These are phyloP conservation scores for Anneissia japonica DNA, from an alignment of 35 echinoderm and acorn worm species.

Conservation along the genomic window DNA sequence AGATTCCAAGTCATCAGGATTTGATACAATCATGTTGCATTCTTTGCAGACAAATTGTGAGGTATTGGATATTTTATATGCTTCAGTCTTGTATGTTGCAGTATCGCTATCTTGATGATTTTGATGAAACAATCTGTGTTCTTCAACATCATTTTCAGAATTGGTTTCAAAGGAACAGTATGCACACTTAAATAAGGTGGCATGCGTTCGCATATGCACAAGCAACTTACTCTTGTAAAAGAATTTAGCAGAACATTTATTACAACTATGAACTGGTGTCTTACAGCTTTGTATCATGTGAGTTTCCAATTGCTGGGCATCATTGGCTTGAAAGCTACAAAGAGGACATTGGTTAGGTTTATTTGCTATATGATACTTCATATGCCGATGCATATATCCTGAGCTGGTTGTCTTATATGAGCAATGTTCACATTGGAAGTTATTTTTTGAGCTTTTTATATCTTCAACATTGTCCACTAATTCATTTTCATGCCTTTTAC, in stretches of 20 bases:
- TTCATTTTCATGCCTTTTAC: background rate
- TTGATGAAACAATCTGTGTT: background rate
- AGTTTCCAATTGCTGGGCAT: constrained; percentile 17
- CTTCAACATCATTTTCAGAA: background rate
- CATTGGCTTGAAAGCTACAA: constrained; percentile 20
- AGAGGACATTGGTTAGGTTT: constrained; percentile 39
- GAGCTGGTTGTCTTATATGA: background rate
- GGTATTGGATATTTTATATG: constrained; percentile 6
- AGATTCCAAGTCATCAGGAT: constrained; percentile 38
- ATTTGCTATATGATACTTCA: background rate
- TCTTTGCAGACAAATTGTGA: constrained; percentile 49
- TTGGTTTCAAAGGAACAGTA: constrained; percentile 10
- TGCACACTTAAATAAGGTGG: constrained; percentile 9
- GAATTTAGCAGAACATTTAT: constrained; percentile 45
- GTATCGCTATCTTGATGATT: background rate
- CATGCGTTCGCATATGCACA: constrained; percentile 35
- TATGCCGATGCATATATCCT: constrained; percentile 9
- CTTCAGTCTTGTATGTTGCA: background rate
- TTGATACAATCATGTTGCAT: constrained; percentile 49
- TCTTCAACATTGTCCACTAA: background rate
- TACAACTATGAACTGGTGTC: constrained; percentile 18
- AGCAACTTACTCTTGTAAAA: constrained; percentile 20
- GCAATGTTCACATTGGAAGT: background rate
- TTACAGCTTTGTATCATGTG: constrained; percentile 31
- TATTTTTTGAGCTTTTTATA: background rate